These are phyloP conservation scores for Odontomachus brunneus DNA, from an alignment of 1,140 invertebrate species.

Conservation along the genomic window DNA sequence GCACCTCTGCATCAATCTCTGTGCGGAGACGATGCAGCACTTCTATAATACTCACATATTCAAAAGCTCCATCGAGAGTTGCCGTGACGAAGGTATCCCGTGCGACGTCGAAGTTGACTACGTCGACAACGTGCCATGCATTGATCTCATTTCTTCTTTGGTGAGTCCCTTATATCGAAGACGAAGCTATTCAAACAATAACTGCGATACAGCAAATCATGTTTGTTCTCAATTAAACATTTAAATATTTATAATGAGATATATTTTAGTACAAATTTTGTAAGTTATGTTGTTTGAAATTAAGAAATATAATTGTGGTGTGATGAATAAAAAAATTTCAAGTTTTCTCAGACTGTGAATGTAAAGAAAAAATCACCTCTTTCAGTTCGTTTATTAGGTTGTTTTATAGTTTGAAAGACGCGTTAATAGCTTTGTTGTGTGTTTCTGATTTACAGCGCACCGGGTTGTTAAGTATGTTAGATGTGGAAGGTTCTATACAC, in stretches of 20 bases:
- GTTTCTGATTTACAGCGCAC: constrained; percentile 87
- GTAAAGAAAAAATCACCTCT: background rate
- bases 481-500: constrained; percentile 95
- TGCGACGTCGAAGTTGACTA: constrained; percentile 97
- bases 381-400: background rate
- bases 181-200: too few species aligned
- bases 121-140: constrained; percentile 97
- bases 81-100: constrained; percentile 96
- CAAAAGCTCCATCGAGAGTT: constrained; percentile 97
- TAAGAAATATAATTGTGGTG: background rate
- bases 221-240: background rate
- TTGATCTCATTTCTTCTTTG: constrained; percentile 97
- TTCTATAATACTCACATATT: constrained; percentile 99
- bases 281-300: background rate
- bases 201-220: background rate
- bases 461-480: constrained; percentile 95
- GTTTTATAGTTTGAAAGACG: background rate
- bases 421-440: background rate
- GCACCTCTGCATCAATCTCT: constrained; percentile 97
- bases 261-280: background rate
- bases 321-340: background rate
- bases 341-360: background rate
- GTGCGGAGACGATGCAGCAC: constrained; percentile 98
- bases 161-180: constrained; percentile 83
- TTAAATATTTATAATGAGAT: background rate